Base-by-base conservation (phyloP, 2,113 vertebrate genomes). In the Vidua chalybeata region DNA sequence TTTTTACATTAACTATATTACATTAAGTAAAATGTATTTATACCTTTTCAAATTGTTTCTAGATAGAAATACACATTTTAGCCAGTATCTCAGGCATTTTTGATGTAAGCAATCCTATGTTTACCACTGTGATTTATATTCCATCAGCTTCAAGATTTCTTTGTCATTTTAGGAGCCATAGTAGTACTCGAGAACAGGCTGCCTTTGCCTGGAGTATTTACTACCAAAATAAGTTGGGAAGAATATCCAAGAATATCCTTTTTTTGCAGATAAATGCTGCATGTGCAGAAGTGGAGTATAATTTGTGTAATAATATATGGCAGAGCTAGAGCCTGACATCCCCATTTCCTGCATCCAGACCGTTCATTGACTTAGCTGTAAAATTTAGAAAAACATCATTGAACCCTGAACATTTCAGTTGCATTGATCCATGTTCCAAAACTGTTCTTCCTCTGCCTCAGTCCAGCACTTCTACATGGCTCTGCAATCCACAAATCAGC, bases 401-500 rank as follows among this genome's bases (percentile, higher is more conserved):
- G 74, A 94, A 37, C 26, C 24, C 26, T 56, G 37, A 89, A 35
- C 9, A 4, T 26, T 55, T 61, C 37, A 49, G 63, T 66, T 51
- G 11, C 33, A 26, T 51, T 83, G 72, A 86, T 94, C 30, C 58
- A 12, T 1, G 1, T 24, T 58, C 27, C 41, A 64, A 51, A 89
- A 31, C 27, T 49, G 4, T 59, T 78, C 52, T 74, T 87, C 41
- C 54, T 83, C 18, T 77, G 43, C 58, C 55, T 84, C 35, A 52
- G 37, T 48, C 43, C 22, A 55, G 54, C 45, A 39, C 35, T 78
- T 75, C 49, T 62, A 4, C 26, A 1, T 0, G 0, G 33, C 55
- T 94, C 71, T 76, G 67, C 35, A 74, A 41, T 22, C 58, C 69
- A 24, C 69, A 84, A 46, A 82, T 82, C 31, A 35, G 51, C 43